These are phyloP conservation scores for Periophthalmodon schlosseri DNA, from an alignment of 2,113 vertebrate genomes.

Conservation along the genomic window DNA sequence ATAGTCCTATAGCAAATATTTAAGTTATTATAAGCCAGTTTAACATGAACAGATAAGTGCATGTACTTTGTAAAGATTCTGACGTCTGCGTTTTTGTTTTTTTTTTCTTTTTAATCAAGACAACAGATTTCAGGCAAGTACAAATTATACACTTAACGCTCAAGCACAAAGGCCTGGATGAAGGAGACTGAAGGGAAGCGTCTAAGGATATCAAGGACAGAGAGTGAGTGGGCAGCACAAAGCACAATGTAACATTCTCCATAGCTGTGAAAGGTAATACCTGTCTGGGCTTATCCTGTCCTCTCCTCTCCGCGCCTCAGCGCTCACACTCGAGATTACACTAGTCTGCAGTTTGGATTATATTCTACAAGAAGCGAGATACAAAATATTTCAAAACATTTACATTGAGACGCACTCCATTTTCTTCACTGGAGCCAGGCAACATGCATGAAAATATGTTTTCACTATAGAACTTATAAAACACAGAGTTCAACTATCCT, in stretches of 20 bases:
- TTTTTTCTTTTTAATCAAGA: too few species aligned
- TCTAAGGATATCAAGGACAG: constrained; percentile 1
- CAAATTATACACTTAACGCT: neutral
- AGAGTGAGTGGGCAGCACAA: constrained; percentile 5
- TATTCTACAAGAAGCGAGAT: neutral
- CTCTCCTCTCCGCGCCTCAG: neutral
- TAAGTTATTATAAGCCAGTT: too few species aligned
- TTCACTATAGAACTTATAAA: neutral
- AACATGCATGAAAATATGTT: neutral
- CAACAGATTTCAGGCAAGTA: neutral
- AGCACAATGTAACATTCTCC: neutral
- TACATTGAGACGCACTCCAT: neutral
- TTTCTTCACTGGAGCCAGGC: neutral
- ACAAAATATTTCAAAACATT: neutral
- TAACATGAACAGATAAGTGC: too few species aligned
- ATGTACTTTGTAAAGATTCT: too few species aligned
- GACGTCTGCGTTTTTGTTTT: too few species aligned
- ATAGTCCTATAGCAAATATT: too few species aligned
- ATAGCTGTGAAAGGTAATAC: constrained; percentile 14
- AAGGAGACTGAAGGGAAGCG: neutral
- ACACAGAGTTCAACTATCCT: too few species aligned
- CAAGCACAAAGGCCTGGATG: neutral
- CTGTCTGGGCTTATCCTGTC: neutral
- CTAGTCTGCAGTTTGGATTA: neutral
- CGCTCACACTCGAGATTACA: constrained; percentile 1